Base-by-base conservation (phyloP, 2,888 invertebrate species). In the Clostera curtula region DNA sequence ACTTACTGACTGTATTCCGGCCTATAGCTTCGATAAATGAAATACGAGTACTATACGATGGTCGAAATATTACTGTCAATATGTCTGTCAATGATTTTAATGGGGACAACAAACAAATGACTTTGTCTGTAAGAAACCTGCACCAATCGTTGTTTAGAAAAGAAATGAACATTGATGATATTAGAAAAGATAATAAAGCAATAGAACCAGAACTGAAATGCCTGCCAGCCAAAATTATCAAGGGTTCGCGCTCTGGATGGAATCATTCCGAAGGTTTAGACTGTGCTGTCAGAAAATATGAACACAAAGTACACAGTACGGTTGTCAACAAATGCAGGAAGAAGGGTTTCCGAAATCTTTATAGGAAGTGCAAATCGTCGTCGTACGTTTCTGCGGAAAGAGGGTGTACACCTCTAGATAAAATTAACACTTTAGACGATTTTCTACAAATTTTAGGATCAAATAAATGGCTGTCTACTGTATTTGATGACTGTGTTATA, bases 381-480 rank as follows among this genome's bases (percentile, higher is more conserved):
- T 58, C 65, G 1, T 65, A 60, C 24, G 53, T 68, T 32, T 8
- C 24, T 15, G 10, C 5, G 3, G 41, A 31, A 0, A 41, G 38
- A 31, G 18, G 11, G 27, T 7, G 37, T 24, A 68, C 57, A 5
- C 36, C 56, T 31, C 36, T 82, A 8, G 51, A 43, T 38, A 67
- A 64, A 56, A 70, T 80, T 23, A 48, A 38, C 1, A 70, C 56
- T 42, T 31, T 74, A n/a, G 70, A 77, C 1, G 74, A 77, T n/a
- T 80, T 82, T 36, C 64, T 71, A 14, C 51, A 62, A 57, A 54
- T 59, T 12, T 33, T 82, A n/a, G 79, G 82, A 12, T 36, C 64
- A 11, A 47, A 50, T 12, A 70, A 62, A 45, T 20, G 42, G 1
- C 41, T 79, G 15, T 51, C 62, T 7, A 55, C 49, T 30, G 58